Base-by-base conservation (phyloP, 2,797 vertebrate species). In the Synanceia verrucosa region DNA sequence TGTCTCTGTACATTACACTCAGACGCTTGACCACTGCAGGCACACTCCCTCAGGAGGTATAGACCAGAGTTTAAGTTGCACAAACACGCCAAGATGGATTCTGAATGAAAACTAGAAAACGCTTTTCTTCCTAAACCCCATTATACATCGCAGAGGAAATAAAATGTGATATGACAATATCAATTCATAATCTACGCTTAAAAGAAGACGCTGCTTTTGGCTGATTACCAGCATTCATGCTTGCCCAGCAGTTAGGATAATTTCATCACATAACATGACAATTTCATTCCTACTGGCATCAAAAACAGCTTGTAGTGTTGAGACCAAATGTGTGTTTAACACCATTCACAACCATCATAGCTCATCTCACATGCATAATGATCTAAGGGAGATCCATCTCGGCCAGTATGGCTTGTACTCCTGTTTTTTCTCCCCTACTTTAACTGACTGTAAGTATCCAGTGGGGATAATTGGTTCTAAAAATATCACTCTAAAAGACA, bases 1-100 rank as follows among this genome's bases (percentile, higher is more conserved):
- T 91, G 91, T 91, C 91, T 78, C 70, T 81, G 73, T 81, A 65
- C 75, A 91, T 93, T 92, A 93, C 37, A 55, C 77, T 91, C 88
- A 84, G 69, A 90, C 26, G 65, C 78, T 77, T 85, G 73, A 86
- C 86, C 73, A 83, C 80, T 81, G 33, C 75, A 70, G 73, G 81
- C 76, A 7, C 68, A 83, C 46, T 78, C 75, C 83, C 73, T 48
- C 26, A 65, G 78, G 84, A 83, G 31, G 55, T 79, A 83, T 55
- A 79, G 68, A 81, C 68, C 58, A 12, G 47, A 70, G 70, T 72
- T 83, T 39, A 69, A 79, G 66, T 77, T 65, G 4, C 46, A 33
- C 60, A 62, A 16, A 65, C 50, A 73, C 31, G 47, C 53, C 39
- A 57, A 67, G 23, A 12, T 14, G 55, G 63, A 23, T 34, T 44